Base-by-base conservation (phyloP, 2,113 vertebrate species). In the Turnix velox region DNA sequence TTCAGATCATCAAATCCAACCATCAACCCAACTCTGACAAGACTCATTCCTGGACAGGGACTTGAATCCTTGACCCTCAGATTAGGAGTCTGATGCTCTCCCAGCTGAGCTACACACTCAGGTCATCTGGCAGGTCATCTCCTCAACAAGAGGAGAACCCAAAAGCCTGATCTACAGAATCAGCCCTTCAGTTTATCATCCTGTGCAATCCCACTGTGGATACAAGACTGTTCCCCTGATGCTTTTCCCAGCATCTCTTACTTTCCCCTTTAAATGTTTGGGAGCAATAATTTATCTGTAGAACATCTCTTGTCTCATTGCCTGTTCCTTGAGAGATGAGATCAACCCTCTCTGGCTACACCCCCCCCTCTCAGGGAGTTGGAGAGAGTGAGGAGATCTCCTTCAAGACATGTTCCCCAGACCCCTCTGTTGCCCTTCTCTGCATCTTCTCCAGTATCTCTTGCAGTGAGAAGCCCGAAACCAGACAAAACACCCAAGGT, bases 261-360 rank as follows among this genome's bases (percentile, higher is more conserved):
- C 6, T 0, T 79, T 52, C 82, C 80, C 55, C 57, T 80, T 74
- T 52, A 67, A 39, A 5, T 61, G 37, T 95, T 84, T 71, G 61
- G 65, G 61, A 93, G 42, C 45, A 81, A 40, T 81, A 83, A 95
- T 95, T 94, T 66, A 85, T 66, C 74, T 83, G 79, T 71, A 88
- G 67, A 71, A 81, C n/a, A n/a, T n/a, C n/a, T n/a, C n/a, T n/a
- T n/a, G n/a, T n/a, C n/a, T n/a, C n/a, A n/a, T n/a, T n/a, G n/a
- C n/a, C n/a, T n/a, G n/a, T n/a, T n/a, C n/a, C n/a, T n/a, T n/a
- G n/a, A n/a, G n/a, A n/a, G n/a, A n/a, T n/a, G n/a, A n/a, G n/a
- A n/a, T n/a, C n/a, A n/a, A n/a, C n/a, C n/a, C n/a, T n/a, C n/a
- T n/a, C n/a, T n/a, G n/a, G n/a, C n/a, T n/a, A n/a, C n/a, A n/a